Conservation (phyloP, 2,888 invertebrate genomes). For the Eristalinus sepulchralis region DNA sequence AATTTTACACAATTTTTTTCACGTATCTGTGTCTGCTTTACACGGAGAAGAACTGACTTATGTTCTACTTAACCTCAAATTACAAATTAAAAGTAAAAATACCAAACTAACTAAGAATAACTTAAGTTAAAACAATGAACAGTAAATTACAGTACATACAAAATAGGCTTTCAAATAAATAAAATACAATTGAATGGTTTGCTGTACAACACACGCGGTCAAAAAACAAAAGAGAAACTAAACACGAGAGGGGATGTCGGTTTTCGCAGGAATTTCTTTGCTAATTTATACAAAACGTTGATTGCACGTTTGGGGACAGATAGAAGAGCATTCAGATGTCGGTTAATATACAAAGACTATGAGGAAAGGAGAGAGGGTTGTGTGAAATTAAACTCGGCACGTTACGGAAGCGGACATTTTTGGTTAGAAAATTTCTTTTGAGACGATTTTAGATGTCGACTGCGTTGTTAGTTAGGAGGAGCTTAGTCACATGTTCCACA, state of each 20-base stretch:
- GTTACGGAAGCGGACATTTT: no score
- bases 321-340: neutral
- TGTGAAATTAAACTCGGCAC: no score
- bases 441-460: no score
- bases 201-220: conserved; percentile 15
- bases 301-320: neutral
- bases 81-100: conserved; percentile 45
- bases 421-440: no score
- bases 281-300: neutral
- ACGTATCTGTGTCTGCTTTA: conserved; percentile 30
- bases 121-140: conserved; percentile 45
- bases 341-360: neutral
- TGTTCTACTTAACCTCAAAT: conserved; percentile 52
- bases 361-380: neutral
- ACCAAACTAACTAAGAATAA: conserved; percentile 47
- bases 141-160: conserved; percentile 61
- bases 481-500: no score
- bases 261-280: neutral
- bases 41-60: conserved; percentile 53
- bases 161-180: conserved; percentile 44
- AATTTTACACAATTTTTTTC: conserved; percentile 41
- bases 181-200: conserved; percentile 34
- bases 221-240: neutral
- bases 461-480: no score
- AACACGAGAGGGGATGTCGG: neutral